Evolutionary conservation across 2,888 invertebrate genomes (phyloP), one percentile per base, ranked within the genome.

Genomic region (Pollenia griseotomentosa): DNA sequence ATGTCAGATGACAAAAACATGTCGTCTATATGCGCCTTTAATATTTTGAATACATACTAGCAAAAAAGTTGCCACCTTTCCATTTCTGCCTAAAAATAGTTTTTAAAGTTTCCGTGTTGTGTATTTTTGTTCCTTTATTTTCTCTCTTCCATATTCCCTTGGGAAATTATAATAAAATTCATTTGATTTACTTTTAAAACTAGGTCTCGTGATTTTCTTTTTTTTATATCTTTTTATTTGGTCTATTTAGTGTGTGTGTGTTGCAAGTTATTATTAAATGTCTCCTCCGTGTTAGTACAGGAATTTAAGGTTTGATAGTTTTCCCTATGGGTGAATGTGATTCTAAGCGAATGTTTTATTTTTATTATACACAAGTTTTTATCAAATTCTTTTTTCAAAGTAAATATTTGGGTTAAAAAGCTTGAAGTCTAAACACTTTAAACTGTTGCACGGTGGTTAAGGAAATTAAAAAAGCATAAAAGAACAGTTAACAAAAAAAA

Each of bases 131-230:
- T 66, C 46, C 33, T 40, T 44, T 55, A 55, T 33, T 14, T 8
- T 23, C 53, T 42, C 59, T 48, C 33, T 48, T 16, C 14, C 2
- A 48, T 33, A 33, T 16, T 16, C 77, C 23, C 77, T 57, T 46
- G 44, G 77, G 77, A 77, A 77, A 66, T 66, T 77, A 55, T 46
- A 23, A 66, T 48, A 66, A 66, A 66, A 40, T 66, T 10, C 44
- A n/a, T 23, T 77, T 66, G 33, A 33, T 77, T 55, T 77, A 55
- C 77, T 65, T 16, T 57, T 77, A 9, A 55, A 77, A 66, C 51
- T 77, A 44, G 66, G 77, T 77, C 55, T 66, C 66, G 59, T 65
- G 75, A 65, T 65, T 77, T 77, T 40, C 33, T 51, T 44, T 8
- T 44, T 8, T 5, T n/a, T 44, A 12, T 33, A 59, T 59, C 2